These are phyloP conservation scores for Acropternis orthonyx DNA, from an alignment of 2,797 vertebrate genomes.

Conservation along the genomic window DNA sequence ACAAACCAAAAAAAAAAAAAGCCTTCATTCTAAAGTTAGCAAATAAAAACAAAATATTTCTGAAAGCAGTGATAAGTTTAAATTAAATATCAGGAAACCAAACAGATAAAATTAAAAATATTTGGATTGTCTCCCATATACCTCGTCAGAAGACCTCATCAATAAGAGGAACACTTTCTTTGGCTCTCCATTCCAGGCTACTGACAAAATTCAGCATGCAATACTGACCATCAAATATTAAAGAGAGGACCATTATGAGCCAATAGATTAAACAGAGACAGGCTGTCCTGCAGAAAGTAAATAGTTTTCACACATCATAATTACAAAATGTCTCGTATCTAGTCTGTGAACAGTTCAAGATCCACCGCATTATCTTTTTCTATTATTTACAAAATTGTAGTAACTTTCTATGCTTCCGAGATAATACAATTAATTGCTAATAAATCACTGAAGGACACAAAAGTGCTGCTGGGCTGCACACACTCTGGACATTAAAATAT, in stretches of 20 bases:
- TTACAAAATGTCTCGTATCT: not conserved
- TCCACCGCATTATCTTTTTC: not conserved
- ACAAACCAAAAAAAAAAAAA: not conserved
- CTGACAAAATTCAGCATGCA: not conserved
- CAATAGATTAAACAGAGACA: not conserved
- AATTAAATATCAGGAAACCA: not conserved
- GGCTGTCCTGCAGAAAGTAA: not conserved
- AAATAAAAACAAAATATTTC: not conserved
- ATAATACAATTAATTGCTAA: not conserved
- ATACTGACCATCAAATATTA: not conserved
- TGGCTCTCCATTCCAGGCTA: not conserved
- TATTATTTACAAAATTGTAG: not conserved
- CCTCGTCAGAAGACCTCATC: not conserved
- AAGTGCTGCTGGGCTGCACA: not conserved
- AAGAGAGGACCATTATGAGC: not conserved
- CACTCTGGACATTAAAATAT: not conserved
- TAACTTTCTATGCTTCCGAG: not conserved
- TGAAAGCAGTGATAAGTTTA: not conserved
- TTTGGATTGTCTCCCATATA: not conserved
- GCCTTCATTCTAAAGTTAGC: not conserved
- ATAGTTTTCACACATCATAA: not conserved
- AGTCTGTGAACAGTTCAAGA: not conserved
- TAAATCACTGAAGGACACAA: not conserved
- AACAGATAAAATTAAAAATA: not conserved
- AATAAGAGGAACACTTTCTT: not conserved